phyloP scores from a whole-genome alignment of 2,113 vertebrate species.

The Tyrannus savana region DNA sequence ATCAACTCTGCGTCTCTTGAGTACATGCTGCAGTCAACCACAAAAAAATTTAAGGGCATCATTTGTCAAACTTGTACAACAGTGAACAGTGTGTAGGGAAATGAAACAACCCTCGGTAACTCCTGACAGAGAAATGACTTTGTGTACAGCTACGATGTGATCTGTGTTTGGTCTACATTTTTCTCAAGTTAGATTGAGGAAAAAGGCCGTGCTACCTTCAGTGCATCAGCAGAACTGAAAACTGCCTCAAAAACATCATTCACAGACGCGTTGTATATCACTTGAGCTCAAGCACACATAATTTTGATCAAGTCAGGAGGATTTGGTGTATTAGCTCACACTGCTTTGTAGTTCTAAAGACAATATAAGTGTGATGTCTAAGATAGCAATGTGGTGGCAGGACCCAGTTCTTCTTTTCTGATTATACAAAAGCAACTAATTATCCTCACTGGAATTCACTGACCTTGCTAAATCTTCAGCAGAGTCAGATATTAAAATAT shows the following conservation, averaged over 20 bases:
- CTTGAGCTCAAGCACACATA: background rate
- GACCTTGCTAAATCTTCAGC: background rate
- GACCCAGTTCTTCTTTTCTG: background rate
- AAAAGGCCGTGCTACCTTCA: background rate
- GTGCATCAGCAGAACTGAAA: background rate
- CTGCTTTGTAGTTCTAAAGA: background rate
- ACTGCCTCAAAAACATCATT: background rate
- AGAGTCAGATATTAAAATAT: background rate
- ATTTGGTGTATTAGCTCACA: background rate
- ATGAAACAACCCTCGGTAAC: background rate
- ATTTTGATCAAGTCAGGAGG: background rate
- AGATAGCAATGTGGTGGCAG: background rate
- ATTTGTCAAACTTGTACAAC: background rate
- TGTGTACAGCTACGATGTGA: background rate
- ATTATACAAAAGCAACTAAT: background rate
- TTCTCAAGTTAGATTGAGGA: background rate
- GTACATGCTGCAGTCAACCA: background rate
- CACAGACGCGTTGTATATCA: background rate
- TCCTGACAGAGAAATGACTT: background rate
- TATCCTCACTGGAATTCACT: background rate
- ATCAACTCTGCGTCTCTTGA: background rate
- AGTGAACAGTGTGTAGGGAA: fast-evolving
- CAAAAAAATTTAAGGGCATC: background rate
- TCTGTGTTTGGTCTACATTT: background rate
- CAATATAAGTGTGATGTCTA: background rate